Evolutionary conservation across 2,888 invertebrate genomes (phyloP).

Genomic region (Pheosia tremula): DNA sequence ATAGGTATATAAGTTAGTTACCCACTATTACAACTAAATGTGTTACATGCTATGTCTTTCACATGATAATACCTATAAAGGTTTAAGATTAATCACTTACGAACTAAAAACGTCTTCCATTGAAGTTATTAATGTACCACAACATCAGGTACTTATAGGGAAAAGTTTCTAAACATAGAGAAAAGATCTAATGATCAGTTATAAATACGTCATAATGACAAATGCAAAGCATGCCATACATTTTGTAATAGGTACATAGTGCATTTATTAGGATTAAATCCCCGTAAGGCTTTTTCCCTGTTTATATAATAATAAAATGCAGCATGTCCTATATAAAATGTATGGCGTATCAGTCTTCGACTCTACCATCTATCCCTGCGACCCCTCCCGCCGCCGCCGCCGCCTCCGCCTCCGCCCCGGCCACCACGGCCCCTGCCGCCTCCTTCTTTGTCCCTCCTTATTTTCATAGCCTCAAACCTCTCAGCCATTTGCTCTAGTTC

Average conservation of each 20-base stretch:
- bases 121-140: neutral
- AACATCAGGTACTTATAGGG: neutral
- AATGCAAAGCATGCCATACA: neutral
- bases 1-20: constrained; percentile 4
- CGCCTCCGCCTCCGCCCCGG: constrained; percentile 50
- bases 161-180: constrained; percentile 1
- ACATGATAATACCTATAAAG: neutral
- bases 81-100: neutral
- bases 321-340: neutral
- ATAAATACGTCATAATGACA: neutral
- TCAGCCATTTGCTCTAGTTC: constrained; percentile 91
- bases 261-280: neutral
- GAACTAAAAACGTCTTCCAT: constrained; percentile 1
- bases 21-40: neutral
- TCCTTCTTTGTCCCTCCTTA: constrained; percentile 83
- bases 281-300: neutral
- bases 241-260: neutral
- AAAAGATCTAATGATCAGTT: neutral
- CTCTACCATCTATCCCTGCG: constrained; percentile 59
- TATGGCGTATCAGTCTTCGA: constrained; percentile 10
- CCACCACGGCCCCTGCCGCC: constrained; percentile 69
- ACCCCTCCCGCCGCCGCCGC: constrained; percentile 53
- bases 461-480: constrained; percentile 88
- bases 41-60: neutral
- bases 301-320: neutral